Percentiles rank a stretch among this genome's conserved stretches.
Conservation (phyloP, 2,797 vertebrate genomes). For the Melanogrammus aeglefinus region DNA sequence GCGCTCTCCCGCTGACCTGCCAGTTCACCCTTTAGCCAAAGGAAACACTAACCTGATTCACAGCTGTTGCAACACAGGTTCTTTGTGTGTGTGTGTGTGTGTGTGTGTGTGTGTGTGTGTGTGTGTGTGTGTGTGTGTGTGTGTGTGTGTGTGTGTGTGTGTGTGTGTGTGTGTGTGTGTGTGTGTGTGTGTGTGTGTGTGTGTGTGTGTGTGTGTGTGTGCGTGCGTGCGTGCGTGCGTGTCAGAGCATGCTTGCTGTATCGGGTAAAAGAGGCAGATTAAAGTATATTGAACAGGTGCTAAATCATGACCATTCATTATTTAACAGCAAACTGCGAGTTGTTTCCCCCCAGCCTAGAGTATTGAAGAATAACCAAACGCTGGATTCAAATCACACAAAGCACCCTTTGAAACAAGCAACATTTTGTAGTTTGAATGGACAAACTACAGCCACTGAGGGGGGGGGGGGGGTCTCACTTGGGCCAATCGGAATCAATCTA, state of each 20-base stretch:
- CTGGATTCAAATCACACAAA: not conserved
- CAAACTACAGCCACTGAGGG: constrained; percentile 19
- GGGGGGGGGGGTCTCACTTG: too few species aligned
- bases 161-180: constrained; percentile 13
- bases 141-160: constrained; percentile 11
- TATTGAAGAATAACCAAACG: not conserved
- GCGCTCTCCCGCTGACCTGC: constrained; percentile 16
- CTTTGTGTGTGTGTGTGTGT: not conserved
- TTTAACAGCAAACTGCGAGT: constrained; percentile 37
- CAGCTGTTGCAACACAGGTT: not conserved
- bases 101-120: constrained; percentile 12
- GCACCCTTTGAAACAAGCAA: constrained; percentile 13
- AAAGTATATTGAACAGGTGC: not conserved
- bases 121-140: not conserved
- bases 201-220: constrained; percentile 14
- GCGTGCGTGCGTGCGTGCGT: too few species aligned
- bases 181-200: not conserved
- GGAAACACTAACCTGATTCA: not conserved
- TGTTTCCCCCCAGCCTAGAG: constrained; percentile 23
- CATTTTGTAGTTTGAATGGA: constrained; percentile 43
- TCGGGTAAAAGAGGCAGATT: constrained; percentile 13
- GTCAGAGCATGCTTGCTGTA: constrained; percentile 25
- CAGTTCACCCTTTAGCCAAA: constrained; percentile 3
- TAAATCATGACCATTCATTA: constrained; percentile 30
- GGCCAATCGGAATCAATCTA: not conserved